These are phyloP conservation scores for Rhorus exstirpatorius DNA, from an alignment of 2,888 invertebrate genomes.

Conservation along the genomic window DNA sequence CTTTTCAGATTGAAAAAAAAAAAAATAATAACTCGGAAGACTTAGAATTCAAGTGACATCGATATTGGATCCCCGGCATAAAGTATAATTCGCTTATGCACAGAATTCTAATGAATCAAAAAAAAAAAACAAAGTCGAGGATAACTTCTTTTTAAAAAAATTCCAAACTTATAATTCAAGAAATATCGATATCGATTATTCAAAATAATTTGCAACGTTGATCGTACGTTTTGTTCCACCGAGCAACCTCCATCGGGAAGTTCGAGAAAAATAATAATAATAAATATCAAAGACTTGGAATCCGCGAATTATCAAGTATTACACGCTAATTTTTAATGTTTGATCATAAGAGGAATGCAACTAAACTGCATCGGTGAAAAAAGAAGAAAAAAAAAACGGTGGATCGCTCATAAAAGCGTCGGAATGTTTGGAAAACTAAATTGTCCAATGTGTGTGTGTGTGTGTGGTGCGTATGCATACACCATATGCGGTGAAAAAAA, in stretches of 20 bases:
- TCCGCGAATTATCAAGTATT: background rate
- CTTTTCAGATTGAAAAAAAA: no score
- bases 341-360: background rate
- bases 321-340: no score
- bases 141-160: no score
- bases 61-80: no score
- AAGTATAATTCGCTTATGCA: no score
- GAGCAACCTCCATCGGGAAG: no score
- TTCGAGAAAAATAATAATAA: background rate
- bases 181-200: background rate
- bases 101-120: no score
- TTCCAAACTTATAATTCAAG: background rate
- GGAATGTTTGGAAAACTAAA: conserved; percentile 4
- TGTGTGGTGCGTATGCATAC: background rate
- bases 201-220: no score
- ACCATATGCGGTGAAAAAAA: conserved; percentile 23
- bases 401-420: background rate
- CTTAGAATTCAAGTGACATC: no score
- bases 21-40: no score
- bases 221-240: no score
- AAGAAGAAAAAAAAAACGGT: conserved; percentile 6
- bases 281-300: background rate
- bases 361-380: background rate
- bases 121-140: no score
- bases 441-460: background rate